These are phyloP conservation scores for Leucophenga varia DNA, from an alignment of 1,140 invertebrate genomes.

Conservation along the genomic window DNA sequence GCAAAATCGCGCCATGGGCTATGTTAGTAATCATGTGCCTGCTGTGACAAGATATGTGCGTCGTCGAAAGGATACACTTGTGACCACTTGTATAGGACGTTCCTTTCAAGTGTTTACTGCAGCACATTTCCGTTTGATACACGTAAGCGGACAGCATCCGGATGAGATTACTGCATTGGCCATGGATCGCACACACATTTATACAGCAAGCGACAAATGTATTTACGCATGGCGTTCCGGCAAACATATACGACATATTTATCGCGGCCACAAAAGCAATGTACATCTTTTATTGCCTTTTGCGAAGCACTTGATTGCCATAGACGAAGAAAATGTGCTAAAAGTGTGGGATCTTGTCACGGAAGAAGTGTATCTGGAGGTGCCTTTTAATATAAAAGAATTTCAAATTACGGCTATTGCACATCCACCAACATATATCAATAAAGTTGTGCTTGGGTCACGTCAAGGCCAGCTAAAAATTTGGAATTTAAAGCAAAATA, in stretches of 20 bases:
- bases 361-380: conserved; percentile 67
- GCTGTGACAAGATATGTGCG: conserved; percentile 82
- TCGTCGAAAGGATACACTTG: conserved; percentile 80
- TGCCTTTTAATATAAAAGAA: conserved; percentile 68
- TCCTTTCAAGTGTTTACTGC: conserved; percentile 90
- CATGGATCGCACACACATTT: conserved; percentile 79
- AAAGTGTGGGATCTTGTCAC: conserved; percentile 85
- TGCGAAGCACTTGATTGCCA: conserved; percentile 79
- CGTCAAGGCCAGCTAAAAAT: conserved; percentile 84
- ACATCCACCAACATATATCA: conserved; percentile 91
- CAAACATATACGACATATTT: conserved; percentile 81
- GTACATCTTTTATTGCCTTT: conserved; percentile 85
- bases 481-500: conserved; percentile 85
- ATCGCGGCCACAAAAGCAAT: conserved; percentile 72
- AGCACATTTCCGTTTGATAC: conserved; percentile 78
- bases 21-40: conserved; percentile 91
- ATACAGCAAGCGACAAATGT: conserved; percentile 75
- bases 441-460: conserved; percentile 93
- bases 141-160: conserved; percentile 78
- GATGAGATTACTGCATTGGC: conserved; percentile 81
- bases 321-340: conserved; percentile 77
- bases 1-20: conserved; percentile 81
- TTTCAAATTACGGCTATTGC: conserved; percentile 79
- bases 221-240: conserved; percentile 88
- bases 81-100: conserved; percentile 87